phyloP scores from a whole-genome alignment of 2,888 invertebrate genomes.

The Gari tellinella region DNA sequence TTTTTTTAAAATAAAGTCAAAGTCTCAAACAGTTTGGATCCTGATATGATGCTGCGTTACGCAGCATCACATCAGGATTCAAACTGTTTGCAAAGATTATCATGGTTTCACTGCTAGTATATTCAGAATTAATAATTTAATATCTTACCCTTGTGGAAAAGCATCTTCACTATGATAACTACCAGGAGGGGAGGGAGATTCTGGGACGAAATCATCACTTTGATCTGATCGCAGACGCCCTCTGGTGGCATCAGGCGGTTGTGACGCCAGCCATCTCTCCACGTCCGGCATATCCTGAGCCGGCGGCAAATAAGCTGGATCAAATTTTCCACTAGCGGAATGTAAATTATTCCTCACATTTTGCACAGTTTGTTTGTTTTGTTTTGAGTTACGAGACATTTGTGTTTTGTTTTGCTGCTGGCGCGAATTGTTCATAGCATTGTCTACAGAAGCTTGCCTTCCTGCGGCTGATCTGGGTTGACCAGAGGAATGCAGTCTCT shows the following conservation, averaged over 20 bases:
- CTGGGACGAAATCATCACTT: conserved; percentile 58
- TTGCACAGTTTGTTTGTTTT: conserved; percentile 33
- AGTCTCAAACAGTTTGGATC: no score
- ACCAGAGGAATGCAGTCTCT: conserved; percentile 41
- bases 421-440: conserved; percentile 26
- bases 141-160: conserved; percentile 56
- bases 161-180: conserved; percentile 76
- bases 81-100: no score
- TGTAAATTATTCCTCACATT: conserved; percentile 17
- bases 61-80: no score
- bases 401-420: not conserved
- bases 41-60: no score
- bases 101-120: no score
- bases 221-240: conserved; percentile 53
- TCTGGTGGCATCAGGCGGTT: conserved; percentile 43
- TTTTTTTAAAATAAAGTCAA: no score
- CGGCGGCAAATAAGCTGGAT: conserved; percentile 40
- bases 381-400: conserved; percentile 24
- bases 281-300: conserved; percentile 56
- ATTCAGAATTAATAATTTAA: no score
- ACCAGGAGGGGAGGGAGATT: conserved; percentile 73
- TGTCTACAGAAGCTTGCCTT: conserved; percentile 27
- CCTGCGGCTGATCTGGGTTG: conserved; percentile 20
- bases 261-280: conserved; percentile 55
- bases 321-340: not conserved